Base-by-base conservation (phyloP, 1,140 invertebrate species). In the Zaprionus inermis region DNA sequence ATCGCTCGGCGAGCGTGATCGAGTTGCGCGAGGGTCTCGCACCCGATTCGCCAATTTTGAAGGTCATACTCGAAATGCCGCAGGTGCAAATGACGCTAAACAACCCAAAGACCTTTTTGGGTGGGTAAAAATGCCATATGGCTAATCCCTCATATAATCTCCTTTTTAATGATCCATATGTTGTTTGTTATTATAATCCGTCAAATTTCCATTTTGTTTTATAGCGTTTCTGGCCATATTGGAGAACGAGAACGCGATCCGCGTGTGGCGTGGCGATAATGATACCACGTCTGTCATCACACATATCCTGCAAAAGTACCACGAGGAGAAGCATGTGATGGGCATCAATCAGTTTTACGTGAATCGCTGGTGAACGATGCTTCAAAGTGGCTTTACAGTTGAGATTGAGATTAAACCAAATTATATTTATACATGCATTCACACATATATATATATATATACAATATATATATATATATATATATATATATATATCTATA, bases 231-330 rank as follows among this genome's bases (percentile, higher is more conserved):
- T 92, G 56, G 76, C 90, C 46, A 91, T 92, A 22, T 49, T 92
- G 64, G 92, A 92, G 72, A 92, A 92, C 52, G 89, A 92, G 79
- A 84, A 91, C 69, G 83, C 91, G 11, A 91, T 92, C 75, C 82
- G 88, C 57, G 88, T 92, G 41, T 92, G 91, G 90, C 82, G 92
- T 34, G 88, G 88, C 73, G 92, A 92, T 68, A 91, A 80, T 76
- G 92, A 92, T 57, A 91, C 91, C 59, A 91, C 81, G 59, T 91
- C 86, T 36, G 79, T 92, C 56, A 91, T 92, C 71, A 85, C 91
- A 81, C 90, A 92, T 88, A 91, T 92, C 79, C 80, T 92, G 72
- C 86, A 92, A 65, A 92, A 91, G 76, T 92, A 92, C 72, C 92
- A 92, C 59, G 92, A 92, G 79, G 92, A 92, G 72, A 92, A 92